Evolutionary conservation across 23 tunicate genomes (phyloP).

Genomic region (Corella eumyota): DNA sequence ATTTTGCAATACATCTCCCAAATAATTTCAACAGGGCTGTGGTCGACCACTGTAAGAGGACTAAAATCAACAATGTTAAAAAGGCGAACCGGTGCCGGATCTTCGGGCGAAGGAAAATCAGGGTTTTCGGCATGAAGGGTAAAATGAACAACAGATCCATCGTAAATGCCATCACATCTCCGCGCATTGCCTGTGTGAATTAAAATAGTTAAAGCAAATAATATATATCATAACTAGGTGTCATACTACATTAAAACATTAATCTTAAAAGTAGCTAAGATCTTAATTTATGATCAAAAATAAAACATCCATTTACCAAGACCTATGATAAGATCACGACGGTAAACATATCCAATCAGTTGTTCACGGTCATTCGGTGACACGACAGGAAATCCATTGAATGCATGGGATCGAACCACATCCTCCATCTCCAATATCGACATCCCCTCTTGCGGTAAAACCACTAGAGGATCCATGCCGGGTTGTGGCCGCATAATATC

Average conservation of each 20-base stretch:
- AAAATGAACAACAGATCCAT: no score
- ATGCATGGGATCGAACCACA: conserved; percentile 56
- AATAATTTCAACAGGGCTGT: conserved; percentile 92
- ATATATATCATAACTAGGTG: no score
- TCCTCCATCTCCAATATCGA: conserved; percentile 74
- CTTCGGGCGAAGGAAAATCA: not conserved
- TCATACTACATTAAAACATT: no score
- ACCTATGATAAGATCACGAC: conserved; percentile 71
- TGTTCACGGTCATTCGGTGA: conserved; percentile 44
- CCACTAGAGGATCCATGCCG: conserved; percentile 60
- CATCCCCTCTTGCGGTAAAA: conserved; percentile 72
- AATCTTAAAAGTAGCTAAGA: no score
- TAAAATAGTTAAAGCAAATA: no score
- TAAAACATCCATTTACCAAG: no score
- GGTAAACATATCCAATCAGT: conserved; percentile 81
- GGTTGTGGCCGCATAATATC: conserved; percentile 96
- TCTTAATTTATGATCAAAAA: no score
- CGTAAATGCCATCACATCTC: no score
- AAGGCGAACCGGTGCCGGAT: conserved; percentile 42
- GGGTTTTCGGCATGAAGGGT: no score
- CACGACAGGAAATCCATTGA: conserved; percentile 94
- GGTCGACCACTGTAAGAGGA: conserved; percentile 93
- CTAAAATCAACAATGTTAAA: conserved; percentile 94
- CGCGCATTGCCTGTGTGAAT: no score
- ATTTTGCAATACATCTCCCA: conserved; percentile 90